A percentile compares a stretch with the other conserved stretches of the same genome.
Evolutionary conservation across 2,888 invertebrate genomes (phyloP).

Genomic region (Lepidochitona cinerea): DNA sequence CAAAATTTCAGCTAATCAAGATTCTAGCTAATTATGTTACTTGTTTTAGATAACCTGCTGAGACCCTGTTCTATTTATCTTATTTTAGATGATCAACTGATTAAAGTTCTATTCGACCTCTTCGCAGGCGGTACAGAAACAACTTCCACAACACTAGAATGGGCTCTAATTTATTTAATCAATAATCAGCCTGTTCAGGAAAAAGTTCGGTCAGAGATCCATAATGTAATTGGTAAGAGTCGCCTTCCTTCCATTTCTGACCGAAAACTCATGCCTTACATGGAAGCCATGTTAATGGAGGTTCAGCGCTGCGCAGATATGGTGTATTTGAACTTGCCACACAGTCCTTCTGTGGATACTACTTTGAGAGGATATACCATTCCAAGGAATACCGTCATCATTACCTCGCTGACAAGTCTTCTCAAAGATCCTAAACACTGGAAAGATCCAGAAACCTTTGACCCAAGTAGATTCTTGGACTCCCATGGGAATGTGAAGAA

Average conservation of each 20-base stretch:
- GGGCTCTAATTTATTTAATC: slow-evolving; percentile 54
- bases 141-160: slow-evolving; percentile 54
- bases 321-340: slow-evolving; percentile 54
- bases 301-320: slow-evolving; percentile 44
- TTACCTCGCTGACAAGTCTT: background rate
- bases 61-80: background rate
- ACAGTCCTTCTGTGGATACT: slow-evolving; percentile 46
- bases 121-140: slow-evolving; percentile 59
- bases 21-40: background rate
- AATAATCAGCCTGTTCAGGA: slow-evolving; percentile 46
- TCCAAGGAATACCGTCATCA: slow-evolving; percentile 40
- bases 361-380: slow-evolving; percentile 36
- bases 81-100: background rate
- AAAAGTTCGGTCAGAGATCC: slow-evolving; percentile 45
- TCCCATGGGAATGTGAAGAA: background rate
- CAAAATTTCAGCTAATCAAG: background rate
- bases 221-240: slow-evolving; percentile 23
- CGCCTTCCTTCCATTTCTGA: slow-evolving; percentile 37
- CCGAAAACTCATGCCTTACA: slow-evolving; percentile 36
- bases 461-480: background rate
- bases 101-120: slow-evolving; percentile 43
- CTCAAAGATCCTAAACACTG: background rate
- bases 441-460: background rate
- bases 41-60: background rate
- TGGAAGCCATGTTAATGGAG: slow-evolving; percentile 37